A percentile compares a stretch with the other conserved stretches of the same genome.
These are phyloP conservation scores for Homarus americanus DNA, from an alignment of 1,140 invertebrate genomes.

Conservation along the genomic window DNA sequence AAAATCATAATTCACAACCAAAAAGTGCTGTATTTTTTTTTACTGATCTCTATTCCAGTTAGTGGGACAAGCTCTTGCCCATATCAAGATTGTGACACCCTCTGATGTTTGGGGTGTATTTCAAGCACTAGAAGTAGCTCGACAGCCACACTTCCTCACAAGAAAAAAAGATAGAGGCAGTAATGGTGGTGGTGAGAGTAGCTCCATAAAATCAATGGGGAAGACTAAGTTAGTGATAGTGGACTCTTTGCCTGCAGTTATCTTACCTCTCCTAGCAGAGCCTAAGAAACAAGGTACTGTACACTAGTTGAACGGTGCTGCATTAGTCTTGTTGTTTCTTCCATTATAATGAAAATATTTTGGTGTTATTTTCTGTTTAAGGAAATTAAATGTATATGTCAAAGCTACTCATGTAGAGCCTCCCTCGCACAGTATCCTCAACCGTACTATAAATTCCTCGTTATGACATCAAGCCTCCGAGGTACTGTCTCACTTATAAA, in stretches of 20 bases:
- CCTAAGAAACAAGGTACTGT: neutral
- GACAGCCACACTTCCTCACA: slow-evolving; percentile 9
- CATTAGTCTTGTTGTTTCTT: no score
- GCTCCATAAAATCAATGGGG: neutral
- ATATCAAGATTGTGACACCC: slow-evolving; percentile 11
- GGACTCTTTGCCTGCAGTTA: slow-evolving; percentile 15
- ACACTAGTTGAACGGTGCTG: no score
- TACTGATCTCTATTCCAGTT: neutral
- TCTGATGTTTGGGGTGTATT: slow-evolving; percentile 37
- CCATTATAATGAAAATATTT: no score
- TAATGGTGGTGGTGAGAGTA: neutral
- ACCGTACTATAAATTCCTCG: no score
- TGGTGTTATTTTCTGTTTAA: no score
- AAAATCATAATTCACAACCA: no score
- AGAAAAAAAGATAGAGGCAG: neutral
- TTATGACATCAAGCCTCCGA: no score
- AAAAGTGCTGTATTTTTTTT: no score
- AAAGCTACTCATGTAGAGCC: no score
- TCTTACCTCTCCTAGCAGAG: slow-evolving; percentile 8
- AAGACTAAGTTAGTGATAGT: slow-evolving; percentile 37
- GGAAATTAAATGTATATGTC: no score
- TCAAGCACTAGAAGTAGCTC: neutral
- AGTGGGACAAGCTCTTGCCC: slow-evolving; percentile 24
- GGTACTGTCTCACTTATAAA: no score
- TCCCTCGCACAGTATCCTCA: no score